phyloP scores from a whole-genome alignment of 2,797 vertebrate species.

The Oreonectes daqikongensis region DNA sequence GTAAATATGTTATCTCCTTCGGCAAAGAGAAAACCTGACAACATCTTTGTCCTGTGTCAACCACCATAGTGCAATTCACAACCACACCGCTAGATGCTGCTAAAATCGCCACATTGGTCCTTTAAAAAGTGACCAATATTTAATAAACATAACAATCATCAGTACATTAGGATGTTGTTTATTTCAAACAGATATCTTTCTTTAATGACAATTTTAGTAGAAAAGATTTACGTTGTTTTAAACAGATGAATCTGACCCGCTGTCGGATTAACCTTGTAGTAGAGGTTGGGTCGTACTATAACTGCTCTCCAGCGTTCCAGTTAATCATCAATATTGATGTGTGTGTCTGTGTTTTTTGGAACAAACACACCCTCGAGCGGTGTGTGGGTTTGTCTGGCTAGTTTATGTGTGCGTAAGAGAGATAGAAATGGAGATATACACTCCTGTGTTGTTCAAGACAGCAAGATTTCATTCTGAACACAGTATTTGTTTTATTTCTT shows the following conservation, averaged over 20 bases:
- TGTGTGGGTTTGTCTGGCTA: constrained; percentile 1
- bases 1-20: no score
- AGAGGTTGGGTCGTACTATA: constrained; percentile 26
- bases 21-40: no score
- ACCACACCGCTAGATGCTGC: no score
- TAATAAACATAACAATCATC: no score
- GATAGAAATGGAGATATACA: background rate
- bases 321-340: constrained; percentile 48
- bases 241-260: background rate
- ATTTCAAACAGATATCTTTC: constrained; percentile 2
- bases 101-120: no score
- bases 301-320: constrained; percentile 15
- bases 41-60: no score
- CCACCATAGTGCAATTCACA: no score
- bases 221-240: background rate
- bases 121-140: no score
- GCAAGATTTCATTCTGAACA: background rate
- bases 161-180: no score
- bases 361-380: constrained; percentile 36
- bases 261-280: constrained; percentile 14
- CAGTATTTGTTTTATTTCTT: background rate
- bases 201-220: constrained; percentile 3
- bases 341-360: constrained; percentile 29
- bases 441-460: background rate
- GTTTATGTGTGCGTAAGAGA: constrained; percentile 6